Conservation (phyloP, 2,888 invertebrate species). For the Endomychus coccineus region DNA sequence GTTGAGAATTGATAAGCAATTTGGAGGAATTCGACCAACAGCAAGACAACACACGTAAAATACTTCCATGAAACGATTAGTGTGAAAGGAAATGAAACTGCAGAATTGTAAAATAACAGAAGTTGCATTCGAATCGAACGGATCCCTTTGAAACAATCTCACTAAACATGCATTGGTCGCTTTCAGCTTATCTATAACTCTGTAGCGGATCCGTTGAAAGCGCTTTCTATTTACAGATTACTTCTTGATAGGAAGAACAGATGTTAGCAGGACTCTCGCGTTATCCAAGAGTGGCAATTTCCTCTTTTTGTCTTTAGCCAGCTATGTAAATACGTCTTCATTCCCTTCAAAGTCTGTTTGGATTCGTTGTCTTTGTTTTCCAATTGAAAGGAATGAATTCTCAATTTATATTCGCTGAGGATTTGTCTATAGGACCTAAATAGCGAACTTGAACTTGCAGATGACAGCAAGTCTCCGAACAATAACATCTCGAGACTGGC, state of each 20-base stretch:
- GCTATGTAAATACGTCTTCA: constrained; percentile 37
- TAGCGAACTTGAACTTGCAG: constrained; percentile 26
- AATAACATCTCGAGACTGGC: constrained; percentile 38
- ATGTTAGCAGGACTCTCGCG: constrained; percentile 30
- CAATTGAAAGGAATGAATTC: constrained; percentile 39
- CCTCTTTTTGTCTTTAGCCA: constrained; percentile 36
- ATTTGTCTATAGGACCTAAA: constrained; percentile 33
- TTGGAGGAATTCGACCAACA: no score
- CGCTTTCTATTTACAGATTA: constrained; percentile 38
- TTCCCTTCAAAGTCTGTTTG: constrained; percentile 34
- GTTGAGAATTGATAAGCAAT: no score
- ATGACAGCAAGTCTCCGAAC: constrained; percentile 34
- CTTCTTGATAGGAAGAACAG: constrained; percentile 35
- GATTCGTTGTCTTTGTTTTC: constrained; percentile 35
- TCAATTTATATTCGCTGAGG: constrained; percentile 40
- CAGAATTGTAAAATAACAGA: constrained; percentile 5
- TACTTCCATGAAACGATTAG: no score
- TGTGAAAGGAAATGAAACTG: background rate
- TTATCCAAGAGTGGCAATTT: constrained; percentile 37
- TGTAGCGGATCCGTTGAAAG: constrained; percentile 15
- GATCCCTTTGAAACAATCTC: constrained; percentile 16
- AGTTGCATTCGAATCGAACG: constrained; percentile 9
- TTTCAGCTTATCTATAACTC: constrained; percentile 27
- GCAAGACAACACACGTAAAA: no score
- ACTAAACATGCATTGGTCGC: constrained; percentile 22